Evolutionary conservation across 2,113 vertebrate genomes (phyloP).

Genomic region (Ictalurus punctatus): DNA sequence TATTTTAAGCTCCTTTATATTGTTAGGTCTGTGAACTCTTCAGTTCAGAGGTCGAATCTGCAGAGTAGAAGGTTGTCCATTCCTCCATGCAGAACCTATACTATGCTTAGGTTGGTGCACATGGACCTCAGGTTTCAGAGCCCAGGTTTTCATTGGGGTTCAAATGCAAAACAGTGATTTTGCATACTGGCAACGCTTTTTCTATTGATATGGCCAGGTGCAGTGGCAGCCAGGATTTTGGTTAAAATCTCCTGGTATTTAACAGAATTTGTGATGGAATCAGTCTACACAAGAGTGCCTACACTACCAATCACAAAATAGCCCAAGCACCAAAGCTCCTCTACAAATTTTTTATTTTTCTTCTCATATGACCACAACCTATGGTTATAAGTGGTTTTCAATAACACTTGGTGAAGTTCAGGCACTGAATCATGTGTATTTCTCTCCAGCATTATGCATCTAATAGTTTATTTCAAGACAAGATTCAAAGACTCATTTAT

Average conservation of each 20-base stretch:
- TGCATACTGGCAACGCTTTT: neutral
- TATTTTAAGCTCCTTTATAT: neutral
- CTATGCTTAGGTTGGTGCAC: neutral
- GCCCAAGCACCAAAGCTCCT: neutral
- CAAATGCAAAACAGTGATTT: neutral
- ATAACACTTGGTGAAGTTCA: neutral
- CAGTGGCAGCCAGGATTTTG: neutral
- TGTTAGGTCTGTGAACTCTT: neutral
- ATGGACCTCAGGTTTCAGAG: neutral
- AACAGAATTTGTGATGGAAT: neutral
- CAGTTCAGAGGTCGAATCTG: neutral
- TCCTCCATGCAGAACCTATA: neutral
- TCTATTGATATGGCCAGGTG: neutral
- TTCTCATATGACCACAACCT: neutral
- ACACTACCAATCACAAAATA: neutral
- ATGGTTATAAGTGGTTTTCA: neutral
- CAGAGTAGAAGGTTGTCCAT: neutral
- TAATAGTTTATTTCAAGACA: neutral
- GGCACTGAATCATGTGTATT: neutral
- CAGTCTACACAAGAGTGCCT: neutral
- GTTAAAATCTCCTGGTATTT: neutral
- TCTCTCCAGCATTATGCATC: neutral
- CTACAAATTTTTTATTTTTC: neutral
- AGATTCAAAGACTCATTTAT: no score
- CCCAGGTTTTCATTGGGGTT: neutral